Evolutionary conservation across 2,113 vertebrate genomes (phyloP).

Genomic region (Charina bottae): DNA sequence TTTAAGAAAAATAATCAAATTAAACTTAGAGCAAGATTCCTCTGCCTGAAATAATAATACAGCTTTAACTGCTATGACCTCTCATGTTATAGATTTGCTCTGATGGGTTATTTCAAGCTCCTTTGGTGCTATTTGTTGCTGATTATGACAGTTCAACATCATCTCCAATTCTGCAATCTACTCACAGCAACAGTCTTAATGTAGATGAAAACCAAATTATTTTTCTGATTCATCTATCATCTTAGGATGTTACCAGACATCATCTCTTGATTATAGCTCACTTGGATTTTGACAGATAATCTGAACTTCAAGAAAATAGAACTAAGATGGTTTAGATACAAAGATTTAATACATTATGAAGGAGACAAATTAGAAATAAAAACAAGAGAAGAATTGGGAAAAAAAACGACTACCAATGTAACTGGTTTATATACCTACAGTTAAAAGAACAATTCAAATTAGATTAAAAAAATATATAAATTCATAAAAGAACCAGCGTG

Average conservation of each 20-base stretch:
- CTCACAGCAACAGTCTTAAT: neutral
- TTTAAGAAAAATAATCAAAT: neutral
- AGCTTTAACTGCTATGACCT: neutral
- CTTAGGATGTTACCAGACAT: neutral
- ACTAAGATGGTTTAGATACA: too few relatives aligned
- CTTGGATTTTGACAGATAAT: slow-evolving; percentile 14
- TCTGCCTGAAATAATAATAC: neutral
- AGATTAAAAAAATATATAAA: too few relatives aligned
- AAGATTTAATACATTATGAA: too few relatives aligned
- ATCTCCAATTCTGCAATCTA: slow-evolving; percentile 10
- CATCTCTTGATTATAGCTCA: neutral
- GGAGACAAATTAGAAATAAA: too few relatives aligned
- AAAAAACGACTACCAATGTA: too few relatives aligned
- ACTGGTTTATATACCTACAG: too few relatives aligned
- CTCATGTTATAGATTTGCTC: neutral
- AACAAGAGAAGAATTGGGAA: too few relatives aligned
- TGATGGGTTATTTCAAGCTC: neutral
- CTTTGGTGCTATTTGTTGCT: neutral
- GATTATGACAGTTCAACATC: neutral
- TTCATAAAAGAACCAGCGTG: too few relatives aligned
- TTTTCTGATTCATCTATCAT: slow-evolving; percentile 22
- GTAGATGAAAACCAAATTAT: neutral
- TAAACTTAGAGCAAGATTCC: neutral
- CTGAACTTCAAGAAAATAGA: neutral
- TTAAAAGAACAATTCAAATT: too few relatives aligned